Evolutionary conservation across 2,113 vertebrate species (phyloP).

Genomic region (Synodontis membranacea): DNA sequence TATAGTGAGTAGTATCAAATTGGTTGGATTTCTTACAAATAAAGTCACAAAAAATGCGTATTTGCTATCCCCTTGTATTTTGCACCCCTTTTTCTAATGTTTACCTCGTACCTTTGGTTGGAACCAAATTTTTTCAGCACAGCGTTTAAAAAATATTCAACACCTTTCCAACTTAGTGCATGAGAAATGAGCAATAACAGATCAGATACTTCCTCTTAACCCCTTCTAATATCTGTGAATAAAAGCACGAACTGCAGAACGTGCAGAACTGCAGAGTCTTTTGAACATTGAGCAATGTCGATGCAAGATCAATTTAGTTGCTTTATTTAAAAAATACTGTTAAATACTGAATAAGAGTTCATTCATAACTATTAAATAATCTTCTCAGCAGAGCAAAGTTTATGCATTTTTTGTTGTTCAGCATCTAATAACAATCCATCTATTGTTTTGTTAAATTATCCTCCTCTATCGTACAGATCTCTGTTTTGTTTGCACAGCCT

Average conservation of each 20-base stretch:
- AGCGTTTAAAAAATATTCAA: background rate
- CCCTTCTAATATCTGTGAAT: background rate
- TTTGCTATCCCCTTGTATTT: background rate
- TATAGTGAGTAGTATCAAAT: background rate
- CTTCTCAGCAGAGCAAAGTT: too few species aligned
- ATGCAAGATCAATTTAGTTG: background rate
- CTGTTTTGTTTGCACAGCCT: too few species aligned
- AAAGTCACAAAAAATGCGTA: background rate
- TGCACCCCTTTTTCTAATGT: background rate
- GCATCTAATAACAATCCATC: too few species aligned
- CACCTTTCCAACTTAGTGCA: background rate
- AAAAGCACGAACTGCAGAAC: background rate
- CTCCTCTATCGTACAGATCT: too few species aligned
- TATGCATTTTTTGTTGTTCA: too few species aligned
- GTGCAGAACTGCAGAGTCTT: too few species aligned
- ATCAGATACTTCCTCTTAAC: background rate
- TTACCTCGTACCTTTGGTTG: too few species aligned
- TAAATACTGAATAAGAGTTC: too few species aligned
- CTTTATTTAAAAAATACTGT: too few species aligned
- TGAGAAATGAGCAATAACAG: background rate
- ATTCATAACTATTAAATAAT: too few species aligned
- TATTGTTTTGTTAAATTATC: too few species aligned
- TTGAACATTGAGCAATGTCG: background rate
- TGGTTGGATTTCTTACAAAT: background rate
- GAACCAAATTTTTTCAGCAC: background rate